These are phyloP conservation scores for Halictus rubicundus DNA, from an alignment of 1,140 invertebrate genomes.

Conservation along the genomic window DNA sequence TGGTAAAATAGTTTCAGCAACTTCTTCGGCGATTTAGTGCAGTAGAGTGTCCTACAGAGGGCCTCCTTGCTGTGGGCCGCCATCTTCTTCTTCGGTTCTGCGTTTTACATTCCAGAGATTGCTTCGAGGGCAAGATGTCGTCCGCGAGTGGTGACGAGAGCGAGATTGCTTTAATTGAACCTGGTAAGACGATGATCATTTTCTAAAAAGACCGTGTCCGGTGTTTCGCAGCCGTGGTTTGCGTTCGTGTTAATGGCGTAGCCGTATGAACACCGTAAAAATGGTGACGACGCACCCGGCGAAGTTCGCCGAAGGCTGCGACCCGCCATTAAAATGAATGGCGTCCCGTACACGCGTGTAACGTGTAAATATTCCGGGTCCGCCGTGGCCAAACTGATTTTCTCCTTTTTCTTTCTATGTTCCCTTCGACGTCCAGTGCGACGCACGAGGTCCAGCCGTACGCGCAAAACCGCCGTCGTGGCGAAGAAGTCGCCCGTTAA, in stretches of 20 bases:
- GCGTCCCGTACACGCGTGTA: conserved; percentile 55
- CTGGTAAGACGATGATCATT: conserved; percentile 62
- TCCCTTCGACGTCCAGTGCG: conserved; percentile 59
- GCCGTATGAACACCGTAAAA: background rate
- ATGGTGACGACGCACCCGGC: conserved; percentile 30
- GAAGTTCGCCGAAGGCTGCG: conserved; percentile 28
- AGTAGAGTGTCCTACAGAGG: background rate
- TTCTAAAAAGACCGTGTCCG: background rate
- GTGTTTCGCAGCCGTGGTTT: background rate
- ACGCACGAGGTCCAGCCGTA: conserved; percentile 70
- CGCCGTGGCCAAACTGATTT: background rate
- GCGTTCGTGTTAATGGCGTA: background rate
- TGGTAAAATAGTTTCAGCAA: background rate
- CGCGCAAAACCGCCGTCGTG: conserved; percentile 62
- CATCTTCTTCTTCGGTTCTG: conserved; percentile 58
- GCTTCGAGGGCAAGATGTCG: conserved; percentile 66
- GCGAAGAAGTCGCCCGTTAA: conserved; percentile 71
- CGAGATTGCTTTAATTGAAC: conserved; percentile 68
- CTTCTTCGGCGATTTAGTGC: conserved; percentile 15
- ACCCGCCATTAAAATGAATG: conserved; percentile 68
- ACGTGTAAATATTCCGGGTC: conserved; percentile 48
- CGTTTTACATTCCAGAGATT: conserved; percentile 60
- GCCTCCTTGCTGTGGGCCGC: conserved; percentile 19
- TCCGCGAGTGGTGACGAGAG: conserved; percentile 75
- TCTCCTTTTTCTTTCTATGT: background rate